Conservation (phyloP, 64 coral and sea anemone species). For the Orbicella faveolata region DNA sequence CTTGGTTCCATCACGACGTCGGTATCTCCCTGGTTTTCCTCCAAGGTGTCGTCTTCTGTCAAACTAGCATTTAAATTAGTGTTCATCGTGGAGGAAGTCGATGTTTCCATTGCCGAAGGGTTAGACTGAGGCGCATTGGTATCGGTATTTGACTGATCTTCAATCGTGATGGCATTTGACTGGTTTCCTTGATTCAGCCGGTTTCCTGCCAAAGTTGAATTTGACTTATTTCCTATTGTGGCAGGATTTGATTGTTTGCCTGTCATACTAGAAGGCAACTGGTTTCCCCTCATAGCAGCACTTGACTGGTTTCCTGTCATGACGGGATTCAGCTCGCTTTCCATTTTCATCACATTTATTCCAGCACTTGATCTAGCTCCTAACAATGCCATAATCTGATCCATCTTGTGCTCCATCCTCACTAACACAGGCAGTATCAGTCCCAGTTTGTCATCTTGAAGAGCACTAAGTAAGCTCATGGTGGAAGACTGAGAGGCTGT, state of each 20-base stretch:
- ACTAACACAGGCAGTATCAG: slow-evolving; percentile 22
- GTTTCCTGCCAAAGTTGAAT: too few species aligned
- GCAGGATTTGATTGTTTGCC: neutral
- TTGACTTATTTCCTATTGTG: too few species aligned
- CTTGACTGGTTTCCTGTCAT: slow-evolving; percentile 1
- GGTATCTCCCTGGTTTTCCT: neutral
- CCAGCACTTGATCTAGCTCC: neutral
- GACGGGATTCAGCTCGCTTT: neutral
- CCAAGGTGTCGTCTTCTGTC: neutral
- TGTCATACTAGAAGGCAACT: neutral
- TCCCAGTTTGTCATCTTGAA: slow-evolving; percentile 16
- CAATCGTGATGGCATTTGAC: too few species aligned
- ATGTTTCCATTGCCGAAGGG: neutral
- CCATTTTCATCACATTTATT: neutral
- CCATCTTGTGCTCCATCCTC: slow-evolving; percentile 36
- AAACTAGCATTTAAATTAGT: neutral
- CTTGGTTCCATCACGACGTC: neutral
- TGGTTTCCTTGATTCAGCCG: too few species aligned
- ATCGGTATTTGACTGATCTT: neutral
- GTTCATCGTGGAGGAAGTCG: neutral
- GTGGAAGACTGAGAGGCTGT: neutral
- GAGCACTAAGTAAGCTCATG: slow-evolving; percentile 8
- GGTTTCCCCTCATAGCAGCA: neutral
- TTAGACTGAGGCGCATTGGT: neutral
- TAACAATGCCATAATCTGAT: slow-evolving; percentile 8